Evolutionary conservation across 2,113 vertebrate species (phyloP), one percentile per base, ranked within the genome.

Genomic region (Chaetodon auriga): DNA sequence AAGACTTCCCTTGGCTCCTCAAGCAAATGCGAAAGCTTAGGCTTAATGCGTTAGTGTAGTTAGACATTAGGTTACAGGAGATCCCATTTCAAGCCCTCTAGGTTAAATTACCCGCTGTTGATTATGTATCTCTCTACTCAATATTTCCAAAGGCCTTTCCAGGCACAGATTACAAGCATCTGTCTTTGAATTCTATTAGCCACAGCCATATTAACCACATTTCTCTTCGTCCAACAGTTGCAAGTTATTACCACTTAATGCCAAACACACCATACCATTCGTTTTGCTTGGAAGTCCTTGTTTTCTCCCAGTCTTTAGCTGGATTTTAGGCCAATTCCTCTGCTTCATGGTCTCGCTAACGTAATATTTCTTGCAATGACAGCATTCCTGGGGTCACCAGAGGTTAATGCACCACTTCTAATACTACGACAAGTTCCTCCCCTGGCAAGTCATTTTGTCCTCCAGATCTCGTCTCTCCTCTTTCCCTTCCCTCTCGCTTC

Each of bases 161-260:
- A 80, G 45, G 51, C 15, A 41, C 63, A 88, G 84, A 94, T 92
- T 92, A 91, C 82, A 87, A 55, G 35, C 87, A 92, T 94, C 89
- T 78, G 79, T 94, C 92, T 92, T 90, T 65, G 82, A 88, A 92
- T 89, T 91, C 73, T 75, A 90, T 94, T 93, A 88, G 73, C 88
- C 35, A 12, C 41, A n/a, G 60, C 65, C 0, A 84, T 91, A 92
- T 94, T 94, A 92, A 83, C 72, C 71, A 74, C 87, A 91, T 95
- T 93, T 74, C 75, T 94, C 87, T 88, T 77, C 74, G 89, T 87
- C 86, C 48, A 41, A 62, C 16, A 36, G 78, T 70, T 77, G 49
- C 14, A 74, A 78, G 63, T 71, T 84, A 86, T 87, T 80, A 72
- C 82, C 84, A 84, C 71, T 87, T 86, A 84, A 79, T 53, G 14